Evolutionary conservation across 2,113 vertebrate species (phyloP), one percentile per base, ranked within the genome.

Genomic region (Thryonomys swinderianus): DNA sequence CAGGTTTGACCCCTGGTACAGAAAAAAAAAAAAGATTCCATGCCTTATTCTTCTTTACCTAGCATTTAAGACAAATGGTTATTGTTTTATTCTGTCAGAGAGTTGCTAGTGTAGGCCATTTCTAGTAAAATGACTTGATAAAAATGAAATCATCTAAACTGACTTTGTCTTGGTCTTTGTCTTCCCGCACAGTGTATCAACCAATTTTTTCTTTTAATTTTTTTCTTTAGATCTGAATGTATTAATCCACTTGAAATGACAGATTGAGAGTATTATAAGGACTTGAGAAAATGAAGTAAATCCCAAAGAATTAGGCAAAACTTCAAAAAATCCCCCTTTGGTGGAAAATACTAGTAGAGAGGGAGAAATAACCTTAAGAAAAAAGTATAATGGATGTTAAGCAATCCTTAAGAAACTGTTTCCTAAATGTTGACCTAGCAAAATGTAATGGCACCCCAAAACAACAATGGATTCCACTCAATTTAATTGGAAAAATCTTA

Each of bases 301-400:
- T 21, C 25, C 57, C 17, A 45, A 5, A 40, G n/a, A 64, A 34
- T 20, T 62, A 53, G 34, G 3, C 69, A 59, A 73, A 93, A 53
- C 5, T 3, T 57, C 42, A 59, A 81, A 61, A 13, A 53, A 79
- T 78, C 25, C 8, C 4, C 23, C 88, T 61, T 79, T 93, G 37
- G 61, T 23, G 67, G 27, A 90, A 96, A 85, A 93, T 64, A 85
- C 34, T 80, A 32, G n/a, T 62, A 40, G 55, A 93, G 30, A 91
- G 48, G 25, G 42, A 16, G 42, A 95, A 85, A 76, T 48, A 74
- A 25, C 3, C 5, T 61, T 67, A 76, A 9, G 11, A 79, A 32
- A 85, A 66, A 88, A 73, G 53, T 59, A 62, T 88, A 88, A 94
- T 51, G 69, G 8, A 76, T 62, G 45, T 90, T 96, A 90, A 92